Conservation (phyloP, 2,888 invertebrate genomes). For the Epinotia nisella region DNA sequence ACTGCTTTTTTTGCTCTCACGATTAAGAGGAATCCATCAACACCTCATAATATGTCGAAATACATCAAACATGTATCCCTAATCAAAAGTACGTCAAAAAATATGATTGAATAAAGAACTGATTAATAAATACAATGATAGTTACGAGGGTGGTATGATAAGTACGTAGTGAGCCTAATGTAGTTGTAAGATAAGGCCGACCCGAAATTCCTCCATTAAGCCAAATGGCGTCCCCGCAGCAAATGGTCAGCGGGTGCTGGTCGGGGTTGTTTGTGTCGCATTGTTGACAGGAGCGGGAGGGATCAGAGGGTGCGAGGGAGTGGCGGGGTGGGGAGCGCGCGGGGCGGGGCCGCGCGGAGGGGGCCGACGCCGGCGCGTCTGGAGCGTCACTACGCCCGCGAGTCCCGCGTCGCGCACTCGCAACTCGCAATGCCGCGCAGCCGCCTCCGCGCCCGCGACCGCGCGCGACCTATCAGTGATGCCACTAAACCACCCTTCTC, state of each 20-base stretch:
- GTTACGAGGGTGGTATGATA: no score
- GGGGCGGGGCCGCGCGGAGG: conserved; percentile 51
- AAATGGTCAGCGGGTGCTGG: not conserved
- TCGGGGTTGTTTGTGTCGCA: conserved; percentile 21
- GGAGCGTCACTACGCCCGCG: conserved; percentile 69
- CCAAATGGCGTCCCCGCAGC: not conserved
- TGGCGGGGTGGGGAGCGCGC: conserved; percentile 48
- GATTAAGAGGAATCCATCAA: no score
- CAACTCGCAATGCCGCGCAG: conserved; percentile 64
- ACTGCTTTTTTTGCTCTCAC: no score
- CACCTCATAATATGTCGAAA: no score
- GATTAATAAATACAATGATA: no score
- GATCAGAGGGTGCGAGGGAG: conserved; percentile 47
- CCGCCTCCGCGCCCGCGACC: conserved; percentile 42
- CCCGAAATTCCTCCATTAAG: conserved; percentile 2
- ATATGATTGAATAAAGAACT: no score
- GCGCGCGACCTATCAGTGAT: conserved; percentile 69
- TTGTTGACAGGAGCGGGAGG: conserved; percentile 45
- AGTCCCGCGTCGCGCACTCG: conserved; percentile 69
- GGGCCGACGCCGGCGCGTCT: conserved; percentile 71
- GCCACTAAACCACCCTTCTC: conserved; percentile 73
- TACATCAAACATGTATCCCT: no score
- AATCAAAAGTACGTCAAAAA: no score
- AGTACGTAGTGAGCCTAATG: no score
- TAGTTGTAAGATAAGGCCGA: not conserved